These are phyloP conservation scores for Heliornis fulica DNA, from an alignment of 2,113 vertebrate genomes.

Conservation along the genomic window DNA sequence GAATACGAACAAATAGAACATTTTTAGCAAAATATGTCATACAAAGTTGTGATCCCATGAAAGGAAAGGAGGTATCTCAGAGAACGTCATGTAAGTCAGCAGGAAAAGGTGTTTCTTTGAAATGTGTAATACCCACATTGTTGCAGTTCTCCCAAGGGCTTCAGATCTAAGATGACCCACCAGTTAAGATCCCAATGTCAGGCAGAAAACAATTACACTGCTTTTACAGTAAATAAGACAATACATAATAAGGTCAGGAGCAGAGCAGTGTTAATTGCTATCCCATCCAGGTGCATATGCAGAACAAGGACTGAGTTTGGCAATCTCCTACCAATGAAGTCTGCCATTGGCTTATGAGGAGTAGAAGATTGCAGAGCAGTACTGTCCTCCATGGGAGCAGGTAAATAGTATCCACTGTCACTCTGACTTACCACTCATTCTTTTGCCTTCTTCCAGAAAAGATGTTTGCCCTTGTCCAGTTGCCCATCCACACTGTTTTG, in stretches of 20 bases:
- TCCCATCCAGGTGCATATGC: no score
- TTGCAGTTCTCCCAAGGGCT: not conserved
- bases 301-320: not conserved
- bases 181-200: not conserved
- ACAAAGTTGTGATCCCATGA: not conserved
- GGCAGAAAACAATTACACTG: not conserved
- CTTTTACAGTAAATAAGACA: not conserved
- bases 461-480: not conserved
- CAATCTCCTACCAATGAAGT: not conserved
- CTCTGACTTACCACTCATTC: accelerated
- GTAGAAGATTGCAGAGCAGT: not conserved
- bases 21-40: not conserved
- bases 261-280: not conserved
- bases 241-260: not conserved
- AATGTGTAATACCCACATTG: not conserved
- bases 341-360: not conserved
- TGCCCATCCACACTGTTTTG: not conserved
- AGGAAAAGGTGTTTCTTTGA: not conserved
- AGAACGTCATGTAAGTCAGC: not conserved
- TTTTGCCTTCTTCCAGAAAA: not conserved
- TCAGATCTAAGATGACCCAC: not conserved
- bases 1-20: not conserved
- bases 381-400: not conserved
- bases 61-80: not conserved
- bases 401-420: not conserved